These are phyloP conservation scores for Eospalax fontanierii DNA, from an alignment of 2,797 vertebrate species.

Conservation along the genomic window DNA sequence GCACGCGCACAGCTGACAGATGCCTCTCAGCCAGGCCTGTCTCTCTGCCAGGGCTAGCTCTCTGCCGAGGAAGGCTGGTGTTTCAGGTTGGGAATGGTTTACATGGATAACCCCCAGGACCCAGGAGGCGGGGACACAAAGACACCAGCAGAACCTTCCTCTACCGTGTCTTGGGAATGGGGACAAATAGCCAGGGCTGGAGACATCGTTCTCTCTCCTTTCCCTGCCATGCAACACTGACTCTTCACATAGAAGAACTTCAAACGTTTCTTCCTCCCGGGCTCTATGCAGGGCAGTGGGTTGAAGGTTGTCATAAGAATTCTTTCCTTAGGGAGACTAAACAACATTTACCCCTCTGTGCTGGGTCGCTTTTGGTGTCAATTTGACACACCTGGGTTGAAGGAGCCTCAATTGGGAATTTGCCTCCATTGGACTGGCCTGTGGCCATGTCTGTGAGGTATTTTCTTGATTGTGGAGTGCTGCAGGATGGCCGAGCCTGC, in stretches of 20 bases:
- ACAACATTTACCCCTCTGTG: not conserved
- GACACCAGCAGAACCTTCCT: not conserved
- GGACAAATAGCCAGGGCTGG: not conserved
- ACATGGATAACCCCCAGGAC: conserved; percentile 74
- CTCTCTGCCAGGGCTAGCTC: conserved; percentile 3
- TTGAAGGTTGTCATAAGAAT: not conserved
- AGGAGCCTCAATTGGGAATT: too few species aligned
- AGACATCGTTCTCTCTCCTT: not conserved
- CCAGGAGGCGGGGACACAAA: conserved; percentile 27
- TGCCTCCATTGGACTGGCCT: too few species aligned
- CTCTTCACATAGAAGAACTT: not conserved
- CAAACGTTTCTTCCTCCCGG: not conserved
- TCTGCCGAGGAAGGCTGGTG: conserved; percentile 48
- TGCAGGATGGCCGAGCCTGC: too few species aligned
- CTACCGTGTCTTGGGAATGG: not conserved
- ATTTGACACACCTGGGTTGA: too few species aligned
- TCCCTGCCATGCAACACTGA: rapidly evolving
- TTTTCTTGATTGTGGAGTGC: too few species aligned
- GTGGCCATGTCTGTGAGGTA: too few species aligned
- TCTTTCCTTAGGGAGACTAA: not conserved
- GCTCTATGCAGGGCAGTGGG: not conserved
- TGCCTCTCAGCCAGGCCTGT: conserved; percentile 82
- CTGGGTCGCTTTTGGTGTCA: too few species aligned
- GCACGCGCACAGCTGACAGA: conserved; percentile 83
- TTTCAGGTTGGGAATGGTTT: conserved; percentile 70